Percentiles rank a stretch among this genome's conserved stretches.
Evolutionary conservation across 2,888 invertebrate species (phyloP).

Genomic region (Scelioninae gen. 1): DNA sequence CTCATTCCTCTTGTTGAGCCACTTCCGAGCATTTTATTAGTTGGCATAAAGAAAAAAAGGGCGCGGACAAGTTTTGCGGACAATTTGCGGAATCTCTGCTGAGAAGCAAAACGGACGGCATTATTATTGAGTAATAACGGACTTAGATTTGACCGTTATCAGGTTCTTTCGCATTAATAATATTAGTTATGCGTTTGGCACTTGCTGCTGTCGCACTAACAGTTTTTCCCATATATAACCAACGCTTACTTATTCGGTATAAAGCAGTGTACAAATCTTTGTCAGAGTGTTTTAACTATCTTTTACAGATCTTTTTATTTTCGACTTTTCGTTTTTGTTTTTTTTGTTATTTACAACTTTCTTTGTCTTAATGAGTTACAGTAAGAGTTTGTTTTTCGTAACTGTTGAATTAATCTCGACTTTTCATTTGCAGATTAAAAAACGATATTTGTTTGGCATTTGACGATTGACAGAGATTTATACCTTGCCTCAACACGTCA

Average conservation of each 20-base stretch:
- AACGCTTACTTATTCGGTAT: conserved; percentile 64
- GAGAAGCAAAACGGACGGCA: no score
- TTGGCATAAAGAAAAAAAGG: no score
- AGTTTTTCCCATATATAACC: conserved; percentile 62
- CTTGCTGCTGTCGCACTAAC: conserved; percentile 68
- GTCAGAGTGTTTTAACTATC: conserved; percentile 51
- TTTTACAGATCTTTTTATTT: no score
- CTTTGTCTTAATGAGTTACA: no score
- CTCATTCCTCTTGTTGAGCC: no score
- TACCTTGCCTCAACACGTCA: conserved; percentile 61
- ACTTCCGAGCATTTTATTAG: no score
- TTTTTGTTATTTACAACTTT: background rate
- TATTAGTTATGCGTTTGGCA: conserved; percentile 64
- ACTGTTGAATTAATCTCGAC: conserved; percentile 35
- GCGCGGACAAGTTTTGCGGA: no score
- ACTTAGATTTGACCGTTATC: no score
- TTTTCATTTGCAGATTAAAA: conserved; percentile 58
- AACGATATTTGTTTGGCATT: conserved; percentile 54
- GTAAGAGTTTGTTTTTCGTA: conserved; percentile 4
- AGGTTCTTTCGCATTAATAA: conserved; percentile 48
- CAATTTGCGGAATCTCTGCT: no score
- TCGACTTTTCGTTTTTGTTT: background rate
- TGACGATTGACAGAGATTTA: conserved; percentile 65
- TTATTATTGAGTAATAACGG: no score
- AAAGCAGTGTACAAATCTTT: conserved; percentile 63